Evolutionary conservation across 1,140 invertebrate genomes (phyloP).

Genomic region (Papilio glaucus): DNA sequence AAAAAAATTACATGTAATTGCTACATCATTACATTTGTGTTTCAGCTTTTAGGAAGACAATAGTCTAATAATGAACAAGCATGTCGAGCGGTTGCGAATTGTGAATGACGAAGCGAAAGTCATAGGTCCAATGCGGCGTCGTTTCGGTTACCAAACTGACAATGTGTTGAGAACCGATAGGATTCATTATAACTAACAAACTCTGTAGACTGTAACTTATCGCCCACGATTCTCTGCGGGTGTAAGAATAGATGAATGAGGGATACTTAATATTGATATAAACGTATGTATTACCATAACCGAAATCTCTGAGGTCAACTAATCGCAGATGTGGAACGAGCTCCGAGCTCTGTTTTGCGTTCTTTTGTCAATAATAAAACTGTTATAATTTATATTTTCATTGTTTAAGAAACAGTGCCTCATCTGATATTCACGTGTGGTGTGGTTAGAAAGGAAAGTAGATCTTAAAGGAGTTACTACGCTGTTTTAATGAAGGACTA

Average conservation of each 20-base stretch:
- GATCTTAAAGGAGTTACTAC: too few species aligned
- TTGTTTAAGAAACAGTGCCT: too few species aligned
- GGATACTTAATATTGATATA: conserved; percentile 23
- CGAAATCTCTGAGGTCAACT: neutral
- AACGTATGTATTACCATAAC: neutral
- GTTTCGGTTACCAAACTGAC: neutral
- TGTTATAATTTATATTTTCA: neutral
- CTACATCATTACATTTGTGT: too few species aligned
- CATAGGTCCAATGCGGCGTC: neutral
- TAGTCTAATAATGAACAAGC: neutral
- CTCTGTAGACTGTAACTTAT: conserved; percentile 1
- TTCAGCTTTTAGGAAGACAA: too few species aligned
- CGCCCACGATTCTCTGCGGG: conserved; percentile 7
- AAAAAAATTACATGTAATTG: too few species aligned
- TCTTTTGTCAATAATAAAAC: neutral
- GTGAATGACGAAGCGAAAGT: neutral
- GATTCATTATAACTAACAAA: neutral
- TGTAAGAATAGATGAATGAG: conserved; percentile 30
- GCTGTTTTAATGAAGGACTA: too few species aligned
- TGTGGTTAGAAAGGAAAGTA: too few species aligned
- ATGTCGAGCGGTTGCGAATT: neutral
- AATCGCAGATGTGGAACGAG: neutral
- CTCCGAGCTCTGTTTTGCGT: neutral
- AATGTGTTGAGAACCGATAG: neutral
- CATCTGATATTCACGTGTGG: too few species aligned